Base-by-base conservation (phyloP, 2,888 invertebrate species). In the Himalopsyche tibetana region DNA sequence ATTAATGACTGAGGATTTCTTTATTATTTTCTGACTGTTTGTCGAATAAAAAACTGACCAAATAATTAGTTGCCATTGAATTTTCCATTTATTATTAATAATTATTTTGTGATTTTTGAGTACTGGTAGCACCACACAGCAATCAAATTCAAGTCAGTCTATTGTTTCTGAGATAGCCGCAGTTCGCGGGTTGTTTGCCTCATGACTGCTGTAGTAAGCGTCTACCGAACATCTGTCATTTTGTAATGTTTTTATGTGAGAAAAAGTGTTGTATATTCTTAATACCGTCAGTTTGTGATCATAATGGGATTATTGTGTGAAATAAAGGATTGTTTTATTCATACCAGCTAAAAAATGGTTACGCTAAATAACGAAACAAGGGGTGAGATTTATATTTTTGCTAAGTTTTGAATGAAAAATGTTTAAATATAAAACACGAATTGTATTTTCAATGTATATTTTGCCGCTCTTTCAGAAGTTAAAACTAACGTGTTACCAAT, bases 341-440 rank as follows among this genome's bases (percentile, higher is more conserved):
- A 87, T 81, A 83, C 45, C 63, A 83, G 36, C 83, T 84, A 82
- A 63, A 82, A 40, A 80, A 88, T 88, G 88, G 88, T 88, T 51
- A 86, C 88, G 19, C 84, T 87, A n/a, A 87, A 63, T 85, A 85
- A 63, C 74, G 87, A 83, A 55, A 83, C 85, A 82, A 87, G 82
- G 86, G 88, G 88, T 87, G 80, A 86, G 88, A 86, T 83, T 81
- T 82, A 83, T 55, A 51, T 63, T 42, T 85, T 80, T 80, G 79
- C 56, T 79, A 87, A 80, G 84, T 83, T 51, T 56, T 83, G 63
- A 87, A 85, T 85, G 83, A 85, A 80, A 74, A 84, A 84, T 28
- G n/a, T 45, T 82, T 45, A 82, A 17, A 82, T 42, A 42, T 51
- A 82, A 2, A 38, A 42, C 80, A 9, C 11, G 36, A 80, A 80